These are phyloP conservation scores for Semaprochilodus insignis DNA, from an alignment of 2,797 vertebrate genomes.

Conservation along the genomic window DNA sequence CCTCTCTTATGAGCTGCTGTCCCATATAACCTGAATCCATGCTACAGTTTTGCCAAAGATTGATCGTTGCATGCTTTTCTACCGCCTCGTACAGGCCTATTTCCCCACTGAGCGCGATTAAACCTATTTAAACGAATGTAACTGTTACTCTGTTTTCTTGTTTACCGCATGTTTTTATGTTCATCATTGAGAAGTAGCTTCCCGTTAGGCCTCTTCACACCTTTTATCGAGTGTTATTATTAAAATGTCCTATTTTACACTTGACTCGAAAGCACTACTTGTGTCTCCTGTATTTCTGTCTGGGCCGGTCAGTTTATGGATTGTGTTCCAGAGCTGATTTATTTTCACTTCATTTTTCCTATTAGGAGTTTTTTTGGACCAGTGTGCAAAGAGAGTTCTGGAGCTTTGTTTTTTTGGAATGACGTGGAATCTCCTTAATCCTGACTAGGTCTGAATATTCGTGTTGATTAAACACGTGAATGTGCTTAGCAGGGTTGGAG, in stretches of 20 bases:
- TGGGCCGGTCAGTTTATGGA: neutral
- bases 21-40: slow-evolving; percentile 58
- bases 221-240: slow-evolving; percentile 45
- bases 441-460: slow-evolving; percentile 17
- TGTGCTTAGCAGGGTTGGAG: slow-evolving; percentile 8
- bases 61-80: slow-evolving; percentile 81
- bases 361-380: too few relatives aligned
- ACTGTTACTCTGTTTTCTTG: slow-evolving; percentile 74
- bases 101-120: slow-evolving; percentile 60
- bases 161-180: slow-evolving; percentile 77
- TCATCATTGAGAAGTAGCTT: slow-evolving; percentile 60
- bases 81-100: slow-evolving; percentile 66
- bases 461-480: slow-evolving; percentile 37
- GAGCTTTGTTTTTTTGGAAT: neutral
- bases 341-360: neutral
- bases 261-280: slow-evolving; percentile 38
- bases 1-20: neutral
- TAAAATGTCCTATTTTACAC: slow-evolving; percentile 57
- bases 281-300: slow-evolving; percentile 34
- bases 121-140: slow-evolving; percentile 85
- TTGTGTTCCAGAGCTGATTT: neutral
- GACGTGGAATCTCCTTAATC: slow-evolving; percentile 9
- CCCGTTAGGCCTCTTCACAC: slow-evolving; percentile 38
- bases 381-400: neutral
- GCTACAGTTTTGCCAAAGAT: slow-evolving; percentile 80